A percentile compares a stretch with the other conserved stretches of the same genome.
These are phyloP conservation scores for Cephus runcator DNA, from an alignment of 2,888 invertebrate genomes.

Conservation along the genomic window DNA sequence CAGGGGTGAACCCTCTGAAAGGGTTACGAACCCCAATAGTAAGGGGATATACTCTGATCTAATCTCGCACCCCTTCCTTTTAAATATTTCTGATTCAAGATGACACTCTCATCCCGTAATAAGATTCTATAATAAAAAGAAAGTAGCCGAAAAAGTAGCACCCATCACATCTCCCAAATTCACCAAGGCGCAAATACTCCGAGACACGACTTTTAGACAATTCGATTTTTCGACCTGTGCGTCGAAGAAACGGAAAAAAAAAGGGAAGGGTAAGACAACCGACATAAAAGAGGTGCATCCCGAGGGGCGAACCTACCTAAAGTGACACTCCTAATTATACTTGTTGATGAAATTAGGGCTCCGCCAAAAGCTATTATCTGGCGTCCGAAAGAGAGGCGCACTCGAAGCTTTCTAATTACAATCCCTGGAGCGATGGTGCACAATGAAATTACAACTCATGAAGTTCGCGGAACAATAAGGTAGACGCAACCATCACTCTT, in stretches of 20 bases:
- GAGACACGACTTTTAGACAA: neutral
- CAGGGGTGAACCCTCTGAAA: too few species aligned
- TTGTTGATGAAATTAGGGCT: slow-evolving; percentile 19
- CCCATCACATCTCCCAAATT: too few species aligned
- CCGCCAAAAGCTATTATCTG: slow-evolving; percentile 15
- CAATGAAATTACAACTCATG: slow-evolving; percentile 20
- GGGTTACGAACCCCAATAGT: too few species aligned
- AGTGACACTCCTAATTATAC: slow-evolving; percentile 22
- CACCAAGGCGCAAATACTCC: too few species aligned
- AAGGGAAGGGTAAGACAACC: neutral
- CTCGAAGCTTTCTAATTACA: slow-evolving; percentile 14
- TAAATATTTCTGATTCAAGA: too few species aligned
- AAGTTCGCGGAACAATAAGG: slow-evolving; percentile 10
- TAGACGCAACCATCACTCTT: neutral
- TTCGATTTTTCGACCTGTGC: slow-evolving; percentile 1
- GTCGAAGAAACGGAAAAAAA: neutral
- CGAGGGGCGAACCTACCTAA: slow-evolving; percentile 10
- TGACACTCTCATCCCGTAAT: too few species aligned
- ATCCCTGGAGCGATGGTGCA: slow-evolving; percentile 6
- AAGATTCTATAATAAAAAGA: too few species aligned
- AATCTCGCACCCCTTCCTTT: too few species aligned
- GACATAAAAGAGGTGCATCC: neutral
- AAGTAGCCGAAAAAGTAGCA: too few species aligned
- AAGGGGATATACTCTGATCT: too few species aligned
- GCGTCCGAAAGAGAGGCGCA: neutral